Conservation (phyloP, 1,140 invertebrate genomes). For the Panagrolaimus sp. region DNA sequence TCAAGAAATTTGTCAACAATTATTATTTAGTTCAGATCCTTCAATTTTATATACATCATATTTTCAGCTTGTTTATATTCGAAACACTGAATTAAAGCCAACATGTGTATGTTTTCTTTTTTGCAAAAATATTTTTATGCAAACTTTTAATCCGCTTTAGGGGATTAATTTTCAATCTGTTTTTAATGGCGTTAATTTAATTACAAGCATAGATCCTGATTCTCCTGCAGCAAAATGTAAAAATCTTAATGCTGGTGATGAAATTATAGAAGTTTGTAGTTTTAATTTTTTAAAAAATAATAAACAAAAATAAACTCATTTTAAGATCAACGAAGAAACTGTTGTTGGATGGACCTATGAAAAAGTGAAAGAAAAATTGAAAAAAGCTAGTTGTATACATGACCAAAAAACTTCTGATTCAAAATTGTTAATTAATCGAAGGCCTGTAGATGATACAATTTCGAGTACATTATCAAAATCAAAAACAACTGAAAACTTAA, state of each 20-base stretch:
- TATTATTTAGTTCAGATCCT: constrained; percentile 27
- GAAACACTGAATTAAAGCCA: constrained; percentile 22
- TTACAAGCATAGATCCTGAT: constrained; percentile 32
- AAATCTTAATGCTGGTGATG: constrained; percentile 38
- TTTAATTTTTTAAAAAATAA: neutral
- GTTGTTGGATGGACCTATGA: constrained; percentile 25
- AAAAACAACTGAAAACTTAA: neutral
- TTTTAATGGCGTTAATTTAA: constrained; percentile 30
- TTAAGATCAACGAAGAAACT: constrained; percentile 22
- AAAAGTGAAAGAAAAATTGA: constrained; percentile 12
- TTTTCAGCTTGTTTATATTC: constrained; percentile 31
- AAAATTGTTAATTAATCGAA: constrained; percentile 22
- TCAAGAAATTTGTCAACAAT: constrained; percentile 27
- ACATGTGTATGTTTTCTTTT: constrained; percentile 15
- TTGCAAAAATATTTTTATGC: constrained; percentile 9
- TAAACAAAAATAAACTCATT: too few relatives aligned
- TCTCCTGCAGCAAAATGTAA: constrained; percentile 20
- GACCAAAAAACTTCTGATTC: neutral
- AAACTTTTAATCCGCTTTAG: constrained; percentile 24
- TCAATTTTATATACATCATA: constrained; percentile 34
- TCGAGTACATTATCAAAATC: constrained; percentile 22
- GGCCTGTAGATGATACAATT: constrained; percentile 32
- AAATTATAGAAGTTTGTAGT: constrained; percentile 38
- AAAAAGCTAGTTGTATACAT: neutral
- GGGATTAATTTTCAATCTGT: constrained; percentile 33